Evolutionary conservation across 2,888 invertebrate genomes (phyloP).

Genomic region (Agelastica alni): DNA sequence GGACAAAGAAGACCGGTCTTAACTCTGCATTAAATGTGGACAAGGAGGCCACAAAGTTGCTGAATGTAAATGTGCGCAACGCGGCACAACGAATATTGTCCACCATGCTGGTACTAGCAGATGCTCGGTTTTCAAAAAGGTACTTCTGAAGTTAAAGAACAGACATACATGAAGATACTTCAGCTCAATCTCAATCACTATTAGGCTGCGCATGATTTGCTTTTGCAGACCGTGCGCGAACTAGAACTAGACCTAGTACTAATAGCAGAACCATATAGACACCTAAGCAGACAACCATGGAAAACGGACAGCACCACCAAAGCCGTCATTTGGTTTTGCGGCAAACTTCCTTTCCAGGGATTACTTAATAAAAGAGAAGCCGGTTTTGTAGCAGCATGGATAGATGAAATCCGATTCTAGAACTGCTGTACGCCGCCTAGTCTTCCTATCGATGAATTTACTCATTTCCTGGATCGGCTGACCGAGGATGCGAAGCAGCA

Average conservation of each 20-base stretch:
- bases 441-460: not conserved
- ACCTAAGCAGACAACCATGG: constrained; percentile 27
- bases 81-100: not conserved
- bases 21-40: too few relatives aligned
- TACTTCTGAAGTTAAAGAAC: not conserved
- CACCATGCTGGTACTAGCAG: not conserved
- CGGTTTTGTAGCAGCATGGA: constrained; percentile 27
- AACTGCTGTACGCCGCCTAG: not conserved
- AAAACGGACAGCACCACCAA: constrained; percentile 26
- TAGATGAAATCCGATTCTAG: not conserved
- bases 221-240: constrained; percentile 28
- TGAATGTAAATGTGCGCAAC: not conserved
- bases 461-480: not conserved
- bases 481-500: constrained; percentile 1
- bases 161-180: constrained; percentile 19
- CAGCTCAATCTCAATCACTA: constrained; percentile 37
- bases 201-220: too few relatives aligned
- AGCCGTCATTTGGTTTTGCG: constrained; percentile 32
- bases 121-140: not conserved
- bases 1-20: too few relatives aligned
- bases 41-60: not conserved
- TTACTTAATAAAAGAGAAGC: not conserved
- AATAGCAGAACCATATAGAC: constrained; percentile 26
- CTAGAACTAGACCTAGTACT: constrained; percentile 20
- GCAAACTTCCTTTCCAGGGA: constrained; percentile 26